These are phyloP conservation scores for Xylocopa sonorina DNA, from an alignment of 1,140 invertebrate genomes.

Conservation along the genomic window DNA sequence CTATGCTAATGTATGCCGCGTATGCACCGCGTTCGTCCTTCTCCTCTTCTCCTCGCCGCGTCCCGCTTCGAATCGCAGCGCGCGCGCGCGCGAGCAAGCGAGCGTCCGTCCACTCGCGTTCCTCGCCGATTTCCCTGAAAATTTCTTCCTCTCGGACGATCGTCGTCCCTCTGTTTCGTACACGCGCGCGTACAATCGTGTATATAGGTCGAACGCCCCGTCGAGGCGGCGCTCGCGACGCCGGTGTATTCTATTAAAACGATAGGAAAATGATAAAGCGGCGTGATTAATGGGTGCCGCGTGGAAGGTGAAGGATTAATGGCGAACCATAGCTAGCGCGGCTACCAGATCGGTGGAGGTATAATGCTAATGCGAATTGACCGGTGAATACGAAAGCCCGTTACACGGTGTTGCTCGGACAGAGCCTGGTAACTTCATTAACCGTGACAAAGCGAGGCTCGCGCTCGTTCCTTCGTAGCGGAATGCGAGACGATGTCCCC, in stretches of 20 bases:
- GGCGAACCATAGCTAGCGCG: slow-evolving; percentile 19
- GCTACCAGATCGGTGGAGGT: slow-evolving; percentile 62
- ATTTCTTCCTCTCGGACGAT: neutral
- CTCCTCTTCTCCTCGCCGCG: slow-evolving; percentile 1
- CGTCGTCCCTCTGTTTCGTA: too few relatives aligned
- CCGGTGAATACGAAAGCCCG: slow-evolving; percentile 66
- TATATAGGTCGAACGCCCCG: slow-evolving; percentile 4
- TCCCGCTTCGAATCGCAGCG: neutral
- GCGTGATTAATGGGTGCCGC: slow-evolving; percentile 60
- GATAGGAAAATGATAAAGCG: slow-evolving; percentile 67
- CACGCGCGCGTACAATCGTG: too few relatives aligned
- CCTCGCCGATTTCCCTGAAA: neutral
- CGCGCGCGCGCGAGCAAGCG: neutral
- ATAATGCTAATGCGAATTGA: slow-evolving; percentile 69
- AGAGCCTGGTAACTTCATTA: slow-evolving; percentile 63
- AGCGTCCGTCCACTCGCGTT: too few relatives aligned
- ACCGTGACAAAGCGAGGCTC: slow-evolving; percentile 67
- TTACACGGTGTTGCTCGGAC: slow-evolving; percentile 62
- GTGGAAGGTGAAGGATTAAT: slow-evolving; percentile 58
- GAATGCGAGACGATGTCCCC: slow-evolving; percentile 62
- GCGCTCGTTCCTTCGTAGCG: slow-evolving; percentile 65
- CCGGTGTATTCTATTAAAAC: slow-evolving; percentile 57
- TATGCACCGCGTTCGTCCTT: slow-evolving; percentile 50
- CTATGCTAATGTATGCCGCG: slow-evolving; percentile 70
- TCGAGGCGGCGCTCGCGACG: neutral